These are phyloP conservation scores for Sardina pilchardus DNA, from an alignment of 2,113 vertebrate genomes.

Conservation along the genomic window DNA sequence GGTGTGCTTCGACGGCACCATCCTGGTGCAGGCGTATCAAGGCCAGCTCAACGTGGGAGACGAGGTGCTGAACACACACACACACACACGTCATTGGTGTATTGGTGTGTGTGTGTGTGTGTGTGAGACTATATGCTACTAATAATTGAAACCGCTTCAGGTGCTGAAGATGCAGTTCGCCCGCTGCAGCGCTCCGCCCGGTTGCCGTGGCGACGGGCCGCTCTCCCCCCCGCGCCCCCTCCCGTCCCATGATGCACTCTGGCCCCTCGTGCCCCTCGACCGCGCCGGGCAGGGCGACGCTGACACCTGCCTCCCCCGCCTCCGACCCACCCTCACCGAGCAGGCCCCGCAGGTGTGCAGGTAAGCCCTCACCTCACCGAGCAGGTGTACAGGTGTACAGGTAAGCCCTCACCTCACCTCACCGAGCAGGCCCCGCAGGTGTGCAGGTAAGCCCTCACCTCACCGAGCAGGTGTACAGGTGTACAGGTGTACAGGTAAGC, in stretches of 20 bases:
- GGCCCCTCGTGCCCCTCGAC: conserved; percentile 40
- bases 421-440: background rate
- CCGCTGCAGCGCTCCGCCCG: conserved; percentile 50
- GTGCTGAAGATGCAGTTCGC: conserved; percentile 76
- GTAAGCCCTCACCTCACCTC: background rate
- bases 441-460: background rate
- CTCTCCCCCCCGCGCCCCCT: conserved; percentile 35
- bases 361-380: conserved; percentile 42
- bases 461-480: no score
- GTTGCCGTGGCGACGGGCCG: conserved; percentile 31
- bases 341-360: conserved; percentile 42
- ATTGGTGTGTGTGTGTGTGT: no score
- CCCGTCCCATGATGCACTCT: conserved; percentile 51
- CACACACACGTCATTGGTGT: no score
- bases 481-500: conserved; percentile 47
- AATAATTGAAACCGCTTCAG: no score
- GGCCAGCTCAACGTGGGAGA: conserved; percentile 73
- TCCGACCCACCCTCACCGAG: conserved; percentile 41
- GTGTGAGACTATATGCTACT: no score
- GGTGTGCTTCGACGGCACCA: conserved; percentile 67
- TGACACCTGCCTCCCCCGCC: conserved; percentile 45
- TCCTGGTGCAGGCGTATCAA: conserved; percentile 70
- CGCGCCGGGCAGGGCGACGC: conserved; percentile 25
- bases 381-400: no score
- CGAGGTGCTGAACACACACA: conserved; percentile 75